Percentiles rank a stretch among this genome's conserved stretches.
These are phyloP conservation scores for Artibeus jamaicensis DNA, from an alignment of 2,797 vertebrate species.

Conservation along the genomic window DNA sequence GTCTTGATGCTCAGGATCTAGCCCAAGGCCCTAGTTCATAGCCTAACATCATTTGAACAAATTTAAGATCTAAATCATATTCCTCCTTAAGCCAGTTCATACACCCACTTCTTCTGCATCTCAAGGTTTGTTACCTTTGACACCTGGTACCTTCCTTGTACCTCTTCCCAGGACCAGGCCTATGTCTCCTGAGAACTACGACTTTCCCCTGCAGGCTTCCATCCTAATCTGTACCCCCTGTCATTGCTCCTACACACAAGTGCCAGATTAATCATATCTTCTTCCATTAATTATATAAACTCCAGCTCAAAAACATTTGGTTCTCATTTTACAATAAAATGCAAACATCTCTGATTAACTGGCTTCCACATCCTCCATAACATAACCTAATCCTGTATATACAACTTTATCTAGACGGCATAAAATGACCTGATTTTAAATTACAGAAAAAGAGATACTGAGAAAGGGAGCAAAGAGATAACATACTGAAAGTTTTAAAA, in stretches of 20 bases:
- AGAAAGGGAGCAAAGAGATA: background rate
- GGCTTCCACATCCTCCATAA: constrained; percentile 18
- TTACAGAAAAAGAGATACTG: background rate
- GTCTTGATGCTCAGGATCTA: background rate
- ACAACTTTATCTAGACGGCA: background rate
- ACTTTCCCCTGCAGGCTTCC: background rate
- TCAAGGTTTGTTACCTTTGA: background rate
- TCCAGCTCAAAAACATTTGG: constrained; percentile 4
- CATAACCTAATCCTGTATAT: background rate
- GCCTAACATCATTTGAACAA: background rate
- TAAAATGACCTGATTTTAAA: constrained; percentile 6
- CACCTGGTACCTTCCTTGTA: background rate
- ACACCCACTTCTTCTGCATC: background rate
- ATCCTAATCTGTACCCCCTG: background rate
- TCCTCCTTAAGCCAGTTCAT: background rate
- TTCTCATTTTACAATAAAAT: constrained; percentile 13
- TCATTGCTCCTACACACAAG: background rate
- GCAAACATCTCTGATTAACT: background rate
- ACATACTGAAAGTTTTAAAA: background rate
- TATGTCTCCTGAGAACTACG: background rate
- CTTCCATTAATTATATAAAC: background rate
- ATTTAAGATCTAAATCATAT: background rate
- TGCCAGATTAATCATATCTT: background rate
- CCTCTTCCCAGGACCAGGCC: background rate
- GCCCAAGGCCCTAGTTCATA: background rate